Evolutionary conservation across 2,797 vertebrate genomes (phyloP).

Genomic region (Liasis olivaceus): DNA sequence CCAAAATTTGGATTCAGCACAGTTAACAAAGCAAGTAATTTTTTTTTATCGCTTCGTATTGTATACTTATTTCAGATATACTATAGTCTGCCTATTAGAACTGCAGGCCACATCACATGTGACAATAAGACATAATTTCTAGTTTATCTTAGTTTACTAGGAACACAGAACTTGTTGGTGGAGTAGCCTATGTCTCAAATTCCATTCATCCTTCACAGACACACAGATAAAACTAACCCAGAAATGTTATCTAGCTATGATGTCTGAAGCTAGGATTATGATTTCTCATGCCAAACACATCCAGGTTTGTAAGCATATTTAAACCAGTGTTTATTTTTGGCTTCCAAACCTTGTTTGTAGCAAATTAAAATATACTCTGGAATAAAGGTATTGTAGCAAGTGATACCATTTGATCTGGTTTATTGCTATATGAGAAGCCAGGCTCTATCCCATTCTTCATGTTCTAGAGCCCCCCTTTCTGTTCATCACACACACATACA

Average conservation of each 20-base stretch:
- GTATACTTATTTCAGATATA: background rate
- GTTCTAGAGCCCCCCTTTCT: background rate
- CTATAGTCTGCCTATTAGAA: background rate
- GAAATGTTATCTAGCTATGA: background rate
- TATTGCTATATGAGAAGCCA: background rate
- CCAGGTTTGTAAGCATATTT: background rate
- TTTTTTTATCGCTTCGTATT: background rate
- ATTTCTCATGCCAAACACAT: background rate
- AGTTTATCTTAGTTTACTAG: background rate
- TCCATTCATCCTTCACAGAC: background rate
- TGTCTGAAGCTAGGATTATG: background rate
- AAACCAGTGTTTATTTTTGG: background rate
- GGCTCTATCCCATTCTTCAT: background rate
- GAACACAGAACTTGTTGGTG: background rate
- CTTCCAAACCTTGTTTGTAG: background rate
- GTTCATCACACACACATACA: background rate
- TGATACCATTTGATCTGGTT: background rate
- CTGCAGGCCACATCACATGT: background rate
- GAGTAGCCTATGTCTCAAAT: background rate
- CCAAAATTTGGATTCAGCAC: conserved; percentile 47
- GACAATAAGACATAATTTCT: background rate
- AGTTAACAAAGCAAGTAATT: conserved; percentile 62
- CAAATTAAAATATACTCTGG: background rate
- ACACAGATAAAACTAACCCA: background rate
- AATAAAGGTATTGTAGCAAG: background rate